Base-by-base conservation (phyloP, 2,113 vertebrate genomes). In the Myrmecobius fasciatus region DNA sequence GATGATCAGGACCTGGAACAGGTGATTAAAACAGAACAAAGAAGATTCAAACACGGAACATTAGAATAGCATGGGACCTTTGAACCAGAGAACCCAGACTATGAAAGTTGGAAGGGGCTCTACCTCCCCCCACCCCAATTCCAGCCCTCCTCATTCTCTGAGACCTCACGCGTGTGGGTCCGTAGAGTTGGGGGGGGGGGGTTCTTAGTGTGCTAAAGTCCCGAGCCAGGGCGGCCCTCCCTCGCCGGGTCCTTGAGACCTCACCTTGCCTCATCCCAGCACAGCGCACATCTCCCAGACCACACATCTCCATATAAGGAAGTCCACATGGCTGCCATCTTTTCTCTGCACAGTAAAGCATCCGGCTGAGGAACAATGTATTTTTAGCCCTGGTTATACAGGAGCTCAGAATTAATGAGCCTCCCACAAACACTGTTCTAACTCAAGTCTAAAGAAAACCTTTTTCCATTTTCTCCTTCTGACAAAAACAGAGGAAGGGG, bases 391-490 rank as follows among this genome's bases (percentile, higher is more conserved):
- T 52, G 91, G 92, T 94, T 96, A 95, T 91, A 90, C 89, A 90
- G 89, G 46, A 96, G 92, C 90, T 94, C 52, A 51, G 89, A 96
- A 92, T 97, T 96, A 97, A 96, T 94, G 94, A 95, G 96, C 83
- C 95, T 96, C 95, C 93, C 94, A 95, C 94, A 93, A 96, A 93
- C 94, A 92, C 14, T 0, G 94, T 89, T 91, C 96, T 92, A 95
- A 96, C 89, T 91, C 83, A 93, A 93, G 89, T 88, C 67, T 95
- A 53, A 91, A 96, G 54, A 0, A 0, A 46, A 90, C 93, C 95
- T 97, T 96, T 83, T 83, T n/a, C 67, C 67, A 83, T 83, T 83
- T 83, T 83, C 67, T 83, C 43, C 67, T 83, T 83, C 67, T 83
- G 67, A 83, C 67, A 83, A 43, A 83, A 83, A 83, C 67, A 83